Percentiles rank a stretch among this genome's conserved stretches.
Evolutionary conservation across 2,888 invertebrate genomes (phyloP).

Genomic region (Diaphora mendica): DNA sequence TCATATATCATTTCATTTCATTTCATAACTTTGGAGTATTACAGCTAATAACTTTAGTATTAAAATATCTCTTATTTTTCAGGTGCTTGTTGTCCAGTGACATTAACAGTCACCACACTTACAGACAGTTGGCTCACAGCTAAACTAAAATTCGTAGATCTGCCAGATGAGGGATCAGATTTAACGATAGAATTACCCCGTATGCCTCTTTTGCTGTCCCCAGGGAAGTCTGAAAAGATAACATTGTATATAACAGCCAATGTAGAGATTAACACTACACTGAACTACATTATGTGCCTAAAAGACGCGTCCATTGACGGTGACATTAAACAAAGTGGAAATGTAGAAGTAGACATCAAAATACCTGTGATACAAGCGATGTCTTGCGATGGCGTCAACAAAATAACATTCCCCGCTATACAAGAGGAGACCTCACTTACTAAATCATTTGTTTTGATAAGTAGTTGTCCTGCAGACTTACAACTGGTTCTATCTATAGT

Average conservation of each 20-base stretch:
- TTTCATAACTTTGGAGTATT: too few relatives aligned
- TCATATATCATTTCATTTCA: too few relatives aligned
- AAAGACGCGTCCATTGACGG: slow-evolving; percentile 73
- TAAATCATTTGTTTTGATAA: slow-evolving; percentile 74
- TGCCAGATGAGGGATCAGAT: slow-evolving; percentile 60
- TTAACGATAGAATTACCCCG: slow-evolving; percentile 74
- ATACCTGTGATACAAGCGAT: slow-evolving; percentile 76
- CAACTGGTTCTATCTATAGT: slow-evolving; percentile 69
- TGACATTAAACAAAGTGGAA: slow-evolving; percentile 66
- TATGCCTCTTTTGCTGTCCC: slow-evolving; percentile 71
- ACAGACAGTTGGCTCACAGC: slow-evolving; percentile 78
- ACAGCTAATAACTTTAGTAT: background rate
- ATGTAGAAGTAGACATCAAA: slow-evolving; percentile 66
- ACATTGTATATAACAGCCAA: slow-evolving; percentile 70
- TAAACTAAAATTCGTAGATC: slow-evolving; percentile 66
- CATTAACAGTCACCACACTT: slow-evolving; percentile 67
- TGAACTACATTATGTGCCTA: slow-evolving; percentile 66
- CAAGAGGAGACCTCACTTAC: slow-evolving; percentile 62
- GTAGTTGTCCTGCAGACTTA: slow-evolving; percentile 75
- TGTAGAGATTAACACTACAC: slow-evolving; percentile 60
- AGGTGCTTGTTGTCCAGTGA: slow-evolving; percentile 69
- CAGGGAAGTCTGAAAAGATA: slow-evolving; percentile 72
- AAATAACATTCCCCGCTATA: slow-evolving; percentile 67
- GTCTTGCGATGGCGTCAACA: slow-evolving; percentile 75
- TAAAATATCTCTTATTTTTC: slow-evolving; percentile 30